phyloP scores from a whole-genome alignment of 2,113 vertebrate species.

The Corythaixoides concolor region DNA sequence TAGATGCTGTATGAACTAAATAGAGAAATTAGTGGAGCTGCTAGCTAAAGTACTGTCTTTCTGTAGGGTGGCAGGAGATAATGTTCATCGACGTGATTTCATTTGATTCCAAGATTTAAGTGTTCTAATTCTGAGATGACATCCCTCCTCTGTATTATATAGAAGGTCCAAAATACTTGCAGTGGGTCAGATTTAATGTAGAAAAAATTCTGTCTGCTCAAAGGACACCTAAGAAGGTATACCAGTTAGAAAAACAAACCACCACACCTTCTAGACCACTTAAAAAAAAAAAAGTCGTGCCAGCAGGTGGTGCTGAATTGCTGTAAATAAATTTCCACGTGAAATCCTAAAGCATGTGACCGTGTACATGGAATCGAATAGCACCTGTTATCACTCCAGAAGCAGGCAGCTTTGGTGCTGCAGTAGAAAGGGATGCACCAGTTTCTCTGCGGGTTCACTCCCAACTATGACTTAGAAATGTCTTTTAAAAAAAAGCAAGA shows the following conservation, averaged over 20 bases:
- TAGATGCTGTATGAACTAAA: not conserved
- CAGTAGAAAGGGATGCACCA: accelerated
- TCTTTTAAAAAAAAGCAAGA: not conserved
- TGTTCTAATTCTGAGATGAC: not conserved
- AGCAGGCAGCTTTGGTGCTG: not conserved
- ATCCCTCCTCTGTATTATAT: not conserved
- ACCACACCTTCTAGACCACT: too few species aligned
- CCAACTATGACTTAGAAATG: not conserved
- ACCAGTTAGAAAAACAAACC: too few species aligned
- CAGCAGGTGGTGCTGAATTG: constrained; percentile 58
- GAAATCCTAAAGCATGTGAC: not conserved
- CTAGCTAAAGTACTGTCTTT: not conserved
- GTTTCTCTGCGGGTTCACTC: not conserved
- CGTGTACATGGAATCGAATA: accelerated
- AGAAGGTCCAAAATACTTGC: not conserved
- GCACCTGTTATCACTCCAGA: accelerated
- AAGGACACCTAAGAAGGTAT: not conserved
- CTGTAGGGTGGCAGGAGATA: not conserved
- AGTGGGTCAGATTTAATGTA: not conserved
- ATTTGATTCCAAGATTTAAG: not conserved
- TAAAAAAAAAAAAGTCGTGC: not conserved
- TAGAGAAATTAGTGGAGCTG: not conserved
- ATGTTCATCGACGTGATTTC: not conserved
- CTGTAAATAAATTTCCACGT: not conserved
- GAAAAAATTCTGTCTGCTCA: not conserved